Base-by-base conservation (phyloP, 2,888 invertebrate species). In the Geophilus truncorum region DNA sequence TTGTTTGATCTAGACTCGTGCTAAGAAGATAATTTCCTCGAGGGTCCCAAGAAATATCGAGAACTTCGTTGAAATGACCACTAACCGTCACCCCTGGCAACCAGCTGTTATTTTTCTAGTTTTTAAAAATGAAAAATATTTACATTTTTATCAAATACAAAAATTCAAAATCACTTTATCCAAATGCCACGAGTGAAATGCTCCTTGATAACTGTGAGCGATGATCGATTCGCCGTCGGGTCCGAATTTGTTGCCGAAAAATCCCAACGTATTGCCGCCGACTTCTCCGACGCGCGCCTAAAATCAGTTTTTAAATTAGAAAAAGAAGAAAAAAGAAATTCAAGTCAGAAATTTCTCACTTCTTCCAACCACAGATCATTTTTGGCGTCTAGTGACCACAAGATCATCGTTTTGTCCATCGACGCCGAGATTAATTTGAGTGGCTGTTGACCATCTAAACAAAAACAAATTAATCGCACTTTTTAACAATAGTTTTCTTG, bases 191-290 rank as follows among this genome's bases (percentile, higher is more conserved):
- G 96, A 89, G 86, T 97, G 96, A 84, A 97, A 93, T 1, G 96
- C 93, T 0, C 97, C 97, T 85, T 94, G 94, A 86, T 94, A 97
- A n/a, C 96, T 94, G 86, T 96, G 93, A 0, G 92, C 95, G 83
- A 97, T 86, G 79, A 98, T 92, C 0, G 90, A 89, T 30, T 89
- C 87, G 0, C 94, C 94, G 82, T 90, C 87, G 0, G 91, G 91
- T 21, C 92, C 90, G 87, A 94, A 94, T 86, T 93, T 91, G 80
- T 94, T 94, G 1, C 97, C 96, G 86, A 94, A 95, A 87, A 97
- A 96, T 0, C 98, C 98, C n/a, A 96, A 89, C 0, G 94, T 93
- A 86, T 94, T 95, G 0, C 97, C 98, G 0, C 97, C 97, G 23
- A 97, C 93, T 86, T 95, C 95, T 0, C 98, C 98, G 1, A 97